Evolutionary conservation across 2,888 invertebrate species (phyloP).

Genomic region (Eupithecia subfuscata): DNA sequence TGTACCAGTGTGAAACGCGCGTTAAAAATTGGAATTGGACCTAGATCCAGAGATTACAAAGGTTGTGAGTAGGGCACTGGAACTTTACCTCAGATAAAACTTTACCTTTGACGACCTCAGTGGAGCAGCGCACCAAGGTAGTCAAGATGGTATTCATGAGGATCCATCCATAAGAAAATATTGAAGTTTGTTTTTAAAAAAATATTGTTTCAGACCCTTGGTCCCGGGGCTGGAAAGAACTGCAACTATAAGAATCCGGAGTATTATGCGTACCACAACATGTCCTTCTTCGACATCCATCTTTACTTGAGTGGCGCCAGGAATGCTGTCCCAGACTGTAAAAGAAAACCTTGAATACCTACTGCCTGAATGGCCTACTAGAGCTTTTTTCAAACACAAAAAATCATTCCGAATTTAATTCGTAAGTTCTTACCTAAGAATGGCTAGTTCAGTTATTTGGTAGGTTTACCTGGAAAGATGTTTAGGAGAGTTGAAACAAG

Average conservation of each 20-base stretch:
- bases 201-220: constrained; percentile 56
- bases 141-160: background rate
- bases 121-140: background rate
- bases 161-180: background rate
- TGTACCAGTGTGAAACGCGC: too few species aligned
- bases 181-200: background rate
- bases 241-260: constrained; percentile 66
- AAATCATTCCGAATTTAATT: background rate
- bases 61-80: background rate
- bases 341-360: constrained; percentile 51
- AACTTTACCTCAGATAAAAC: background rate
- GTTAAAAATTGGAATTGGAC: too few species aligned
- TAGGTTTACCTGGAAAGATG: background rate
- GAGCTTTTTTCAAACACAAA: background rate
- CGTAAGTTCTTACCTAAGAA: background rate
- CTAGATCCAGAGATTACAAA: background rate
- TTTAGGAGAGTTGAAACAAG: background rate
- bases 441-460: background rate
- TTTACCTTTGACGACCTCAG: background rate
- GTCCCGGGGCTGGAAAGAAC: constrained; percentile 60
- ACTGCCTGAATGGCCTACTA: background rate
- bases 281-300: constrained; percentile 69
- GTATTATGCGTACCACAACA: constrained; percentile 72
- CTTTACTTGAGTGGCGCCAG: constrained; percentile 54
- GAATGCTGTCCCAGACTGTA: constrained; percentile 49